Base-by-base conservation (phyloP, 2,113 vertebrate genomes). In the Nothoprocta pentlandii region DNA sequence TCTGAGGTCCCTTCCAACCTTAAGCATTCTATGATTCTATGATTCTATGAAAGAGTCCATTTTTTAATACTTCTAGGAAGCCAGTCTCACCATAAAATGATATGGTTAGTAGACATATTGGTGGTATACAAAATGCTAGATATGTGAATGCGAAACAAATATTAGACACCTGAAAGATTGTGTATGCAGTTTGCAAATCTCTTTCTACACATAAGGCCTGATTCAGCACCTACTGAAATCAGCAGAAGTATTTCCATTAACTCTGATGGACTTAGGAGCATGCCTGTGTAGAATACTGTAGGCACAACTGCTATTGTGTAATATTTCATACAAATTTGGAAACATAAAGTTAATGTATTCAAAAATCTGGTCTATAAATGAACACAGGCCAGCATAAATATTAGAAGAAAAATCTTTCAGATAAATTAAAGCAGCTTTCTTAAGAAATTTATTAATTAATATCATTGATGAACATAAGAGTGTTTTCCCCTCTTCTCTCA, bases 381-480 rank as follows among this genome's bases (percentile, higher is more conserved):
- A 64, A 53, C 14, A 78, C 7, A 88, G 77, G 80, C 16, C 21
- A 47, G 10, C 16, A 70, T 19, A 82, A 94, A 90, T 17, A 19
- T 79, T 61, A n/a, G 7, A 76, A 62, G 21, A 78, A 73, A 16
- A 9, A 17, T 34, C 77, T 14, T 81, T 9, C 11, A 86, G 51
- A 30, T 70, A 42, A 87, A 90, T 42, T 77, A 39, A 94, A 90
- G 13, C 4, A n/a, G 39, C 5, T 66, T 63, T 94, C 76, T 92
- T 23, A 80, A 92, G 64, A 95, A 80, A 73, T 77, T 49, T 42
- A 36, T 87, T 89, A 62, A 87, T 54, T 53, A 87, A 79, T 77
- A 78, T 61, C 3, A 84, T 85, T 80, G 68, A 53, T 71, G 49
- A 93, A 86, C 87, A 51, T 64, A 63, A 69, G 41, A 8, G 4